phyloP scores from a whole-genome alignment of 2,113 vertebrate species.

The Aegithalos caudatus region DNA sequence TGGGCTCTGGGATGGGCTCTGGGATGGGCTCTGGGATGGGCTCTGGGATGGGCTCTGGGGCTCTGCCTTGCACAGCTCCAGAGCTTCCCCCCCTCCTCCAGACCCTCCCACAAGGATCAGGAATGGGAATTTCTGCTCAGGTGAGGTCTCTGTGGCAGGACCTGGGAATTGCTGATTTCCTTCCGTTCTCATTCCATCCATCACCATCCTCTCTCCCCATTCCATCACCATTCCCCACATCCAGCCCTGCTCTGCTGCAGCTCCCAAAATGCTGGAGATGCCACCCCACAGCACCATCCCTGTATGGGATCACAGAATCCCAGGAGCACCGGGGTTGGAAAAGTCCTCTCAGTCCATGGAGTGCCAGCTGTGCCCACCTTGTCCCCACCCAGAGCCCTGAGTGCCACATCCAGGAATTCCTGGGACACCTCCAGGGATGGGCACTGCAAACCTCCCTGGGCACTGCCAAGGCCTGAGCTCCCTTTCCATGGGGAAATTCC shows the following conservation, averaged over 20 bases:
- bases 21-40: no score
- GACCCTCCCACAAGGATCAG: not conserved
- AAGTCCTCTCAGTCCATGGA: fast-evolving
- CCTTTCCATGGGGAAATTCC: not conserved
- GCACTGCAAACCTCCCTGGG: not conserved
- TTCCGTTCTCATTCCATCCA: not conserved
- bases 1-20: not conserved
- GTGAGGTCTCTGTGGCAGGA: not conserved
- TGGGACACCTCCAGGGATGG: not conserved
- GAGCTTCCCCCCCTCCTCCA: not conserved
- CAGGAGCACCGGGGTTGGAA: fast-evolving
- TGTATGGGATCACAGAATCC: fast-evolving
- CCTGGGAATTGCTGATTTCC: not conserved
- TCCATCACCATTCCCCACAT: not conserved
- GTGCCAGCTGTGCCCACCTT: not conserved
- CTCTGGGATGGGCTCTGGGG: fast-evolving
- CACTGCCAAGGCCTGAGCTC: fast-evolving
- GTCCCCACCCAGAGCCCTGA: not conserved
- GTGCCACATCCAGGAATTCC: not conserved
- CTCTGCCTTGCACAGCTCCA: not conserved
- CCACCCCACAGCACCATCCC: fast-evolving
- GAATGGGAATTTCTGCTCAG: not conserved
- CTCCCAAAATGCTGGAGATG: fast-evolving
- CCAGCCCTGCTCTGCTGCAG: not conserved
- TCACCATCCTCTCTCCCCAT: not conserved